phyloP scores from a whole-genome alignment of 2,797 vertebrate species.

The Heterohyrax brucei region DNA sequence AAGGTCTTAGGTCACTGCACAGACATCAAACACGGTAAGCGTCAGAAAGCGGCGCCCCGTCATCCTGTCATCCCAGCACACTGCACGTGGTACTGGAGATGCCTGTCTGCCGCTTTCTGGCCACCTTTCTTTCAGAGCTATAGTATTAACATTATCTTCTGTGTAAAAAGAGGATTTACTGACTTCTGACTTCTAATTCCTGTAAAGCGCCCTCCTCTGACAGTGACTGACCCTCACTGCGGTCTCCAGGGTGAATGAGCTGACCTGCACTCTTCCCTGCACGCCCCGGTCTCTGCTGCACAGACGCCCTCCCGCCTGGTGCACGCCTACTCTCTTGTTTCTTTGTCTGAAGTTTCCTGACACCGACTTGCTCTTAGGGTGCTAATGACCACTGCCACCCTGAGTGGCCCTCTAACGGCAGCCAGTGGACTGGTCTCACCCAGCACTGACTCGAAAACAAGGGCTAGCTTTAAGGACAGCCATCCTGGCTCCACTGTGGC shows the following conservation, averaged over 20 bases:
- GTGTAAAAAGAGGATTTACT: neutral
- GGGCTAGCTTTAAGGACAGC: neutral
- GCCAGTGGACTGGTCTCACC: neutral
- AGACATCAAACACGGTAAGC: neutral
- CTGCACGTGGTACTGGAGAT: neutral
- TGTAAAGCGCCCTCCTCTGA: neutral
- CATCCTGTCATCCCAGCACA: neutral
- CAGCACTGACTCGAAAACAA: constrained; percentile 8
- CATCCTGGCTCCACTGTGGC: neutral
- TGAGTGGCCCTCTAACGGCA: neutral
- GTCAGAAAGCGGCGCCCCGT: neutral
- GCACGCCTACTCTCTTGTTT: neutral
- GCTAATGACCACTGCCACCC: neutral
- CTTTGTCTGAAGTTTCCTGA: constrained; percentile 35
- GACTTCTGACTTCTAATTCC: neutral
- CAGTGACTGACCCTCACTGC: neutral
- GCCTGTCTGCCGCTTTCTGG: neutral
- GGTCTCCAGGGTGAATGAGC: neutral
- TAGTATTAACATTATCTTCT: constrained; percentile 6
- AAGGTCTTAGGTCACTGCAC: neutral
- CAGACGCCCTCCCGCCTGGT: neutral
- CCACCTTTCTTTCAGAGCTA: neutral
- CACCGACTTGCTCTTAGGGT: neutral
- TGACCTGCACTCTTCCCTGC: neutral
- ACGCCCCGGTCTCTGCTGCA: neutral